Evolutionary conservation across 2,888 invertebrate species (phyloP), one percentile per base, ranked within the genome.

Genomic region (Volucella zonaria): DNA sequence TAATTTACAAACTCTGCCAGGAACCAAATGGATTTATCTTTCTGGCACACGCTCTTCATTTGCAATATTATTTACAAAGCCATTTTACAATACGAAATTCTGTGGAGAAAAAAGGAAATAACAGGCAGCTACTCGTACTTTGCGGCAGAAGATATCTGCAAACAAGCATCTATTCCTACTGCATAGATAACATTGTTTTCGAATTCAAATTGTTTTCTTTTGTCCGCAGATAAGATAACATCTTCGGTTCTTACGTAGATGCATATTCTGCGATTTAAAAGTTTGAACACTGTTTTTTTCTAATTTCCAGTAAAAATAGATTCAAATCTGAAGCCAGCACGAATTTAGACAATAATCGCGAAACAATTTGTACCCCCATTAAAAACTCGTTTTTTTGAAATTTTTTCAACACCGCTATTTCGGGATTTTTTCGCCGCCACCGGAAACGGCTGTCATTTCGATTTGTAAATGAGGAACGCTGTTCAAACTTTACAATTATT

Each of bases 141-240:
- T 18, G 51, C 43, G 49, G 54, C 52, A 40, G 54, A 70, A 71
- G 70, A 64, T 62, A 71, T 58, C 70, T 38, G 64, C 64, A 71
- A 78, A 78, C 64, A 71, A 56, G 10, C 31, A 31, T 31, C 31
- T 31, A 42, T 15, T 56, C 51, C 49, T 78, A 49, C 70, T 54
- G 78, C 78, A 71, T 49, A 62, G 78, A 78, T 78, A 78, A 64
- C 11, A 49, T 78, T 78, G 78, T 78, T 78, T 78, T 71, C 49
- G 47, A 40, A 64, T 64, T 18, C 43, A 47, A 56, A 40, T 78
- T 70, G 64, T 78, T 70, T 62, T 56, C 70, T 38, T 15, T 23
- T 31, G 23, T 14, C 31, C 18, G 1, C 9, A 56, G 78, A 78
- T 78, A 58, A 78, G 78, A 78, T 78, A 78, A 9, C 23, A 14